Conservation (phyloP, 2,888 invertebrate genomes). For the Himalopsyche japonica region DNA sequence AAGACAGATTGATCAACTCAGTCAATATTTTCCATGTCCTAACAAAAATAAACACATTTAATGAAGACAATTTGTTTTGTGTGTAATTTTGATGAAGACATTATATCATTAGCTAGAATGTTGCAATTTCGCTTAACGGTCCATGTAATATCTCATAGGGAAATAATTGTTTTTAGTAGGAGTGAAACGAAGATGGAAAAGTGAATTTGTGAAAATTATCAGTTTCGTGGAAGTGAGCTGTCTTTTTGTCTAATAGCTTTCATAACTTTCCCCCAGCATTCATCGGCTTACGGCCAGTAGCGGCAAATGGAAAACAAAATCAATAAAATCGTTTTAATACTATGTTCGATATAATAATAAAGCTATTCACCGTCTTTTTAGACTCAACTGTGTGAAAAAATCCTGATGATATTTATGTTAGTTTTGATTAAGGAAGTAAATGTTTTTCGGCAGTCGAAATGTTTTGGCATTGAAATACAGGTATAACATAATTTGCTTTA, state of each 20-base stretch:
- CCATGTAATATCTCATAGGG: not conserved
- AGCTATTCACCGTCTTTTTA: no score
- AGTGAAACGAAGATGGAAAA: constrained; percentile 31
- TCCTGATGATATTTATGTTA: no score
- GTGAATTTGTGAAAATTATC: constrained; percentile 40
- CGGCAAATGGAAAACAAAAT: not conserved
- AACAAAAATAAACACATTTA: no score
- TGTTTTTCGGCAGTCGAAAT: no score
- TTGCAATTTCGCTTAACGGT: not conserved
- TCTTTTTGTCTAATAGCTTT: constrained; percentile 38
- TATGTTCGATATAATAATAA: not conserved
- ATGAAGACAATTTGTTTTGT: no score
- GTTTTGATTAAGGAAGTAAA: no score
- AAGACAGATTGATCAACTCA: no score
- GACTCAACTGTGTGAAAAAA: no score
- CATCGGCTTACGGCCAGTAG: not conserved
- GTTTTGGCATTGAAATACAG: no score
- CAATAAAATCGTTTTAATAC: not conserved
- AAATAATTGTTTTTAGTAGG: constrained; percentile 5
- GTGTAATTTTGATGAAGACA: no score
- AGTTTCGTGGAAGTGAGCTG: constrained; percentile 33
- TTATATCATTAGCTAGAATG: not conserved
- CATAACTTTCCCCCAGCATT: constrained; percentile 31
- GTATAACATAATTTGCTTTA: no score
- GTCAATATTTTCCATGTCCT: no score